A percentile compares a stretch with the other conserved stretches of the same genome.
Evolutionary conservation across 1,140 invertebrate species (phyloP).

Genomic region (Arion vulgaris): DNA sequence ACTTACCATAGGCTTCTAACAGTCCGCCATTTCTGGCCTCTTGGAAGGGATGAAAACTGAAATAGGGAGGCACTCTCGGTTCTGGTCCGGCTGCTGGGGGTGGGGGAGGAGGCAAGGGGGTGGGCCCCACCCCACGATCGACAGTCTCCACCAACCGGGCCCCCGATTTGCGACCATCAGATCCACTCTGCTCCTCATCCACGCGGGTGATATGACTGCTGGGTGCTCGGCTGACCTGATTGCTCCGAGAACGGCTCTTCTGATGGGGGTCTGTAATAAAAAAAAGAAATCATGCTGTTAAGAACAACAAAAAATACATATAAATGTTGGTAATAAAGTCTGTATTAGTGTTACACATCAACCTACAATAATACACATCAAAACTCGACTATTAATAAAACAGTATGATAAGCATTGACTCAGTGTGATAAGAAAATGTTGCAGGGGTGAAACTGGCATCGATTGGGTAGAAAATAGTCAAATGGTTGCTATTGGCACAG

Average conservation of each 20-base stretch:
- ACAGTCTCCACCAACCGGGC: slow-evolving; percentile 57
- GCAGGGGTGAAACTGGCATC: no score
- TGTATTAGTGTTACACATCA: no score
- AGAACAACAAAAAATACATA: no score
- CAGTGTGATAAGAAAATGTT: no score
- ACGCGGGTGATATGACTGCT: slow-evolving; percentile 59
- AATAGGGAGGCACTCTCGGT: slow-evolving; percentile 49
- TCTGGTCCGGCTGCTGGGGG: slow-evolving; percentile 43
- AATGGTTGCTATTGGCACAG: no score
- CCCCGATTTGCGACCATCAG: slow-evolving; percentile 44
- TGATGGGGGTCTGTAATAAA: slow-evolving; percentile 50
- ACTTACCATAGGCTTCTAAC: slow-evolving; percentile 62
- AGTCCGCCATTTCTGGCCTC: slow-evolving; percentile 64
- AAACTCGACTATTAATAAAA: no score
- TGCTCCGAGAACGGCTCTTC: slow-evolving; percentile 44
- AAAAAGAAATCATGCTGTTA: slow-evolving; percentile 30
- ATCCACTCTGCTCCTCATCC: slow-evolving; percentile 60
- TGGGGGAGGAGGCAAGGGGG: slow-evolving; percentile 57
- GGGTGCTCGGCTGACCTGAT: slow-evolving; percentile 53
- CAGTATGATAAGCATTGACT: no score
- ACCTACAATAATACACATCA: no score
- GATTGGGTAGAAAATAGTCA: no score
- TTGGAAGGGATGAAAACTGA: slow-evolving; percentile 52
- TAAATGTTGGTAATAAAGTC: no score
- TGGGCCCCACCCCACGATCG: slow-evolving; percentile 64